Conservation (phyloP, 1,140 invertebrate genomes). For the Hylyphantes graminicola region DNA sequence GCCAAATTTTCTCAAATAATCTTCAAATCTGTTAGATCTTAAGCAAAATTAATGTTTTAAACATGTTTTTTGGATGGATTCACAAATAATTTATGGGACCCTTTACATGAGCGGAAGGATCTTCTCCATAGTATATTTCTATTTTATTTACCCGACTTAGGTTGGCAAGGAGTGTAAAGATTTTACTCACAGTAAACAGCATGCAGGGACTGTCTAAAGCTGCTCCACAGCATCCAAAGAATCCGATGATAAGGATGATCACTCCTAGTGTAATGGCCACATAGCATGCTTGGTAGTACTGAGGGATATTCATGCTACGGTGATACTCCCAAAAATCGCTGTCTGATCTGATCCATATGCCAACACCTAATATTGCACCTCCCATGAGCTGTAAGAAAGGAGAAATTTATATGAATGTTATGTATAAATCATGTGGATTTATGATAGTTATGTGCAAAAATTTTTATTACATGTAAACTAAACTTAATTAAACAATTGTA, state of each 20-base stretch:
- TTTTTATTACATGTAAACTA: no score
- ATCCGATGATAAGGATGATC: constrained; percentile 62
- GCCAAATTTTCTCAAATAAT: no score
- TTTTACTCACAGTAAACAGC: constrained; percentile 62
- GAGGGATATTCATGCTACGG: constrained; percentile 57
- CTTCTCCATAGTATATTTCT: no score
- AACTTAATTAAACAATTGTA: no score
- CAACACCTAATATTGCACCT: constrained; percentile 57
- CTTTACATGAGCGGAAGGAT: no score
- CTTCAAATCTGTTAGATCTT: no score
- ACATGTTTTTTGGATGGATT: no score
- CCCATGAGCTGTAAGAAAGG: constrained; percentile 61
- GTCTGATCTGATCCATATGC: constrained; percentile 63
- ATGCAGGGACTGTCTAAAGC: constrained; percentile 63
- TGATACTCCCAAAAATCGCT: constrained; percentile 63
- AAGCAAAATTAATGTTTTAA: no score
- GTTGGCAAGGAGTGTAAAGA: no score
- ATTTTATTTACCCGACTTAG: no score
- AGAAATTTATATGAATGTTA: constrained; percentile 4
- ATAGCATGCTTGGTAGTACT: constrained; percentile 64
- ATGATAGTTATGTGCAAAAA: no score
- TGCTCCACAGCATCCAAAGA: constrained; percentile 64
- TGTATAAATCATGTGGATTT: background rate
- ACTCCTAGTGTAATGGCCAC: constrained; percentile 61
- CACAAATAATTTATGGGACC: no score